Evolutionary conservation across 2,888 invertebrate genomes (phyloP).

Genomic region (Pristionchus arcanus): DNA sequence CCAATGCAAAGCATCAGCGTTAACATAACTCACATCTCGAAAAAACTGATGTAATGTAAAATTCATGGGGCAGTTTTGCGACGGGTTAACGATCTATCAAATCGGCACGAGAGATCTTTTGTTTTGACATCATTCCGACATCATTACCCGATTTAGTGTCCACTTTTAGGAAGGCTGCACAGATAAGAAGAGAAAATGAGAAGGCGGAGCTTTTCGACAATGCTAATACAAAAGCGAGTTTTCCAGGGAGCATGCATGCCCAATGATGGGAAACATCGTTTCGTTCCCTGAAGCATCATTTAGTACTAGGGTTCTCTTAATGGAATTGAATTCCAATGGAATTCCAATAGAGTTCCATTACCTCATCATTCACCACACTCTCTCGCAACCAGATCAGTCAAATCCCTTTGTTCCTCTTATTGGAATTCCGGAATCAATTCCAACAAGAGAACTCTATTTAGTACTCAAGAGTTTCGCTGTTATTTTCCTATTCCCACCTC

Average conservation of each 20-base stretch:
- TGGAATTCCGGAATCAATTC: too few species aligned
- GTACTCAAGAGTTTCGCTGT: too few species aligned
- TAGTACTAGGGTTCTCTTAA: too few species aligned
- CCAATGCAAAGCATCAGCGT: too few species aligned
- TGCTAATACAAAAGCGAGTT: background rate
- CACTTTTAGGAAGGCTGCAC: slow-evolving; percentile 11
- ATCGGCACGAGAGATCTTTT: background rate
- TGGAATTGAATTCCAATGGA: too few species aligned
- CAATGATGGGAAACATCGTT: background rate
- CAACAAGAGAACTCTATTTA: too few species aligned
- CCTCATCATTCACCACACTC: too few species aligned
- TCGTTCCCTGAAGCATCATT: background rate
- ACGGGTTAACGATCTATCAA: background rate
- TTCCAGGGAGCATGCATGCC: background rate
- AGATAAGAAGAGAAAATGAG: slow-evolving; percentile 5
- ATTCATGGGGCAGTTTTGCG: background rate
- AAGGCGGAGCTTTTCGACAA: background rate
- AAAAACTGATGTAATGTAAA: background rate
- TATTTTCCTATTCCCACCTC: too few species aligned
- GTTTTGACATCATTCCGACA: background rate
- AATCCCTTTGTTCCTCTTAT: too few species aligned
- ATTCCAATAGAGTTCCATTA: too few species aligned
- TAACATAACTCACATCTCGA: too few species aligned
- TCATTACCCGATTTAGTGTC: slow-evolving; percentile 20
- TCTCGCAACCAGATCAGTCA: too few species aligned